Conservation (phyloP, 2,888 invertebrate species). For the Bellardia pandia region DNA sequence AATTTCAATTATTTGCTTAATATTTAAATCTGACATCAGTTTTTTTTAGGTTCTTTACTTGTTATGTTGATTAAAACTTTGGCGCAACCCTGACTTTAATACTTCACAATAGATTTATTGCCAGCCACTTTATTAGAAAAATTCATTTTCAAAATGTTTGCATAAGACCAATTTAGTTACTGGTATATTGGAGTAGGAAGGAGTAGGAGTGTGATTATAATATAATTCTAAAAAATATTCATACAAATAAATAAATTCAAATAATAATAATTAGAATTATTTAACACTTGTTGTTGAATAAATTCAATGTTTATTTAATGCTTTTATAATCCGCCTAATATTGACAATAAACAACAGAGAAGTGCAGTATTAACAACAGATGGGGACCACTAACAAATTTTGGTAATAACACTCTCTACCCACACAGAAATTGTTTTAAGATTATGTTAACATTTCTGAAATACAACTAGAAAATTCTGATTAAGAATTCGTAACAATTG, state of each 20-base stretch:
- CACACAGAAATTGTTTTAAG: no score
- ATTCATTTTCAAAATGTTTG: slow-evolving; percentile 9
- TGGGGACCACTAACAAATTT: background rate
- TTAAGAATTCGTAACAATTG: no score
- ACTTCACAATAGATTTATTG: slow-evolving; percentile 40
- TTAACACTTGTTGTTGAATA: slow-evolving; percentile 54
- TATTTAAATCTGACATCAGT: background rate
- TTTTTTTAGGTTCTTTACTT: background rate
- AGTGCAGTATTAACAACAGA: background rate
- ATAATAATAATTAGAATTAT: slow-evolving; percentile 39
- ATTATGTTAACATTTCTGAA: no score
- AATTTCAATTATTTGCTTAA: no score
- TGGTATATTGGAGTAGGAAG: slow-evolving; percentile 29
- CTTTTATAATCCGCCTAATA: slow-evolving; percentile 26
- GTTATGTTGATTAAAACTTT: background rate
- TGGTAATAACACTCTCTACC: no score
- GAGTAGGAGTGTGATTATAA: background rate
- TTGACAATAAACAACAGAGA: background rate
- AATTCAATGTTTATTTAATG: slow-evolving; percentile 4
- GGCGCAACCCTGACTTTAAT: background rate
- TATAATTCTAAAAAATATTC: background rate
- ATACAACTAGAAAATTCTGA: no score
- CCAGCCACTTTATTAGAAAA: slow-evolving; percentile 47
- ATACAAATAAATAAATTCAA: slow-evolving; percentile 1
- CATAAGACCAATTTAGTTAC: background rate